Percentiles rank a stretch among this genome's conserved stretches.
Conservation (phyloP, 2,888 invertebrate genomes). For the Conistra vaccinii region DNA sequence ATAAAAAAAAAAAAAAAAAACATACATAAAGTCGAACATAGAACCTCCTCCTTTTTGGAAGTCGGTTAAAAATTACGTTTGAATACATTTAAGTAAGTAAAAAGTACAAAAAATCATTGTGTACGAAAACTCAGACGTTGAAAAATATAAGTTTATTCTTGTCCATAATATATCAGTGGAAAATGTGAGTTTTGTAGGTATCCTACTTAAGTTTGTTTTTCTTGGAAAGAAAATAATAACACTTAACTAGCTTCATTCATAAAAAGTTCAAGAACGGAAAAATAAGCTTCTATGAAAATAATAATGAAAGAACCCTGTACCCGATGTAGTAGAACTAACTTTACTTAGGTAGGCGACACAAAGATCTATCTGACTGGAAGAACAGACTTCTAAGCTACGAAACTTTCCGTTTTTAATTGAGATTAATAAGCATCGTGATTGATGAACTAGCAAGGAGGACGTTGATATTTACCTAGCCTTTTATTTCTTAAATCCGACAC, state of each 20-base stretch:
- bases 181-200: constrained; percentile 6
- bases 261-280: constrained; percentile 12
- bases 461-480: constrained; percentile 1
- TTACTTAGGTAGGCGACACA: neutral
- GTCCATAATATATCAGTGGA: neutral
- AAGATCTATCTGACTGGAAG: constrained; percentile 6
- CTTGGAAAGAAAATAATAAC: constrained; percentile 17
- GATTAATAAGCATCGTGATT: constrained; percentile 54
- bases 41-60: too few species aligned
- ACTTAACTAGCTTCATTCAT: constrained; percentile 4
- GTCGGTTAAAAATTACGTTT: constrained; percentile 11
- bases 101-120: neutral
- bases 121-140: neutral
- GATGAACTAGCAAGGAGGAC: constrained; percentile 30
- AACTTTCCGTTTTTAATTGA: constrained; percentile 45
- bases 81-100: constrained; percentile 1
- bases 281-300: constrained; percentile 11
- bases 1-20: too few species aligned
- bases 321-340: constrained; percentile 1
- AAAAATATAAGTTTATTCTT: constrained; percentile 10
- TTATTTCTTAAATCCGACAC: constrained; percentile 1
- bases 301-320: constrained; percentile 1
- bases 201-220: constrained; percentile 17
- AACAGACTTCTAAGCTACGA: constrained; percentile 19
- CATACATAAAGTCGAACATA: too few species aligned